Base-by-base conservation (phyloP, 92 coral and sea anemone genomes). In the Heliopora coerulea region DNA sequence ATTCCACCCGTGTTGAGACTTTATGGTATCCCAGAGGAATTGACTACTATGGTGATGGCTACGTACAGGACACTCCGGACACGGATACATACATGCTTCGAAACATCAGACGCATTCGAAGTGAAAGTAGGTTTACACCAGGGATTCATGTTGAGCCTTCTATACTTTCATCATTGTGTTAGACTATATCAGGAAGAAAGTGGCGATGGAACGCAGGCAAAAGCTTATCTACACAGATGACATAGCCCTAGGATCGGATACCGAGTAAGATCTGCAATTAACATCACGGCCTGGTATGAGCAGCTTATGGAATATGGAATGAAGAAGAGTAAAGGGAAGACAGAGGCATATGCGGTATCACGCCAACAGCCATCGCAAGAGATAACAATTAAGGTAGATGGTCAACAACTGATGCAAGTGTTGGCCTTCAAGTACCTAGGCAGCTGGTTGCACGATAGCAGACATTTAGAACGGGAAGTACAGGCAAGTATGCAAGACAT, bases 391-490 rank as follows among this genome's bases (percentile, higher is more conserved):
- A 26, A 2, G 20, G 64, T 58, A 26, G 64, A 58, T 28, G 76
- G 76, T 20, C 61, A 48, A 24, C 56, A 69, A 27, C 76, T 69
- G 21, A 29, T 48, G 27, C 76, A 69, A 49, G 27, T 6, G 20
- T 25, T 35, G 59, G 61, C 56, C 41, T 69, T 69, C 76, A 69
- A 69, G 76, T 69, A 69, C 24, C 13, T 46, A 21, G 76, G 76
- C 5, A 49, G 61, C 56, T 24, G 56, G 56, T 23, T 39, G 14
- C 32, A 54, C 9, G 61, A 69, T 21, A 25, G 59, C 31, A 62
- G 76, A 49, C n/a, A 69, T 19, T 19, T 48, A 9, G 76, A 69
- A 8, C 25, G 49, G 49, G 72, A 64, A 64, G 49, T 64, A 5
- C 49, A 34, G 27, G 49, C 24, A 32, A 32, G 72, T 32, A 20